These are phyloP conservation scores for Suricata suricatta DNA, from an alignment of 2,113 vertebrate species.

Conservation along the genomic window DNA sequence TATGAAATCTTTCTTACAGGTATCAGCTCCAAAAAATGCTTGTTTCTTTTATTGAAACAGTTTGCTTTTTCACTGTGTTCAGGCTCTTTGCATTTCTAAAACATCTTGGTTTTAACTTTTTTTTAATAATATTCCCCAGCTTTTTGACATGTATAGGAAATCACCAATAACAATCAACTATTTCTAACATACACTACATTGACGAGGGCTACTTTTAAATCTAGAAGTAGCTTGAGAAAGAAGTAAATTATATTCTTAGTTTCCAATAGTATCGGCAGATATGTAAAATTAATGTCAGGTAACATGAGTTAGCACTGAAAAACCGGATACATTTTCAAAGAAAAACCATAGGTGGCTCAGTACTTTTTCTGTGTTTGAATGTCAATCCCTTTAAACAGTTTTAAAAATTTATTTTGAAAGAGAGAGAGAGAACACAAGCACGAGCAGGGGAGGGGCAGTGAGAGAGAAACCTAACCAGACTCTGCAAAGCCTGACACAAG, in stretches of 20 bases:
- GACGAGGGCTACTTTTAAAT: background rate
- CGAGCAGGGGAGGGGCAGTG: no score
- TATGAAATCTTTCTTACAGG: background rate
- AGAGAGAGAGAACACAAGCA: no score
- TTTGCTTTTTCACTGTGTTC: slow-evolving; percentile 22
- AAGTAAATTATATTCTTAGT: background rate
- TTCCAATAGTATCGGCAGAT: background rate
- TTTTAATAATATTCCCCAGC: background rate
- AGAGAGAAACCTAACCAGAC: no score
- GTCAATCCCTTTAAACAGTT: background rate
- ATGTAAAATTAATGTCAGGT: background rate
- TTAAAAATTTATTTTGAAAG: no score
- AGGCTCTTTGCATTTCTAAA: background rate
- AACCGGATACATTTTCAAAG: background rate
- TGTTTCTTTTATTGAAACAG: slow-evolving; percentile 11
- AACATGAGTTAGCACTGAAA: background rate
- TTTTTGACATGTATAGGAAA: background rate
- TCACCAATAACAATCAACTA: background rate
- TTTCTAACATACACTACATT: background rate
- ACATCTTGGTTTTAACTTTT: background rate
- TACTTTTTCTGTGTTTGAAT: background rate
- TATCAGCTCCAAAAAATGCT: background rate
- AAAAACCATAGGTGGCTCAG: background rate
- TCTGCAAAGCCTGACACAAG: no score
- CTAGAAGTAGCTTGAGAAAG: background rate